phyloP scores from a whole-genome alignment of 2,888 invertebrate genomes.

The Stenchaetothrips biformis region DNA sequence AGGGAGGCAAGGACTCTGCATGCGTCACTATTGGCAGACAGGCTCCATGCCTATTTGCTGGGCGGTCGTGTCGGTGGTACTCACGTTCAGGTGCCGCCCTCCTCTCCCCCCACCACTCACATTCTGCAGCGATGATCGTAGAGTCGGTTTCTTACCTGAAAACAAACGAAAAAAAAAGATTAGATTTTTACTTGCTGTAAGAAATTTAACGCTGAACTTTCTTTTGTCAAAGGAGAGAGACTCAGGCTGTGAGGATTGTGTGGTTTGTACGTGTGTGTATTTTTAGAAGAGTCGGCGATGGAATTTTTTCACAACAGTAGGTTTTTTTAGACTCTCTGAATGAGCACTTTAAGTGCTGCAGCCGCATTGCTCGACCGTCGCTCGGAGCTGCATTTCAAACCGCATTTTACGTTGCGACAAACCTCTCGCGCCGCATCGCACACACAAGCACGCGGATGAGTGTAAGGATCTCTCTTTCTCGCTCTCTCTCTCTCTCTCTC shows the following conservation, averaged over 20 bases:
- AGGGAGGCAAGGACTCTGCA: constrained; percentile 1
- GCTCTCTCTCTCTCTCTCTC: not conserved
- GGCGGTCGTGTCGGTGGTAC: not conserved
- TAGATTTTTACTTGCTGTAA: not conserved
- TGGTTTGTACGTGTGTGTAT: not conserved
- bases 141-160: not conserved
- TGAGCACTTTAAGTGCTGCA: not conserved
- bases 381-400: constrained; percentile 10
- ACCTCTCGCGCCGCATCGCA: constrained; percentile 1
- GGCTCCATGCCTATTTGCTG: not conserved
- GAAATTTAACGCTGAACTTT: not conserved
- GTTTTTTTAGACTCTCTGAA: not conserved
- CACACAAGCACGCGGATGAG: not conserved
- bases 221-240: not conserved
- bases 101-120: not conserved
- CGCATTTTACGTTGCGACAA: constrained; percentile 23
- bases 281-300: not conserved
- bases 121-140: not conserved
- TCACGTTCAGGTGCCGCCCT: not conserved
- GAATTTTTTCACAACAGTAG: not conserved
- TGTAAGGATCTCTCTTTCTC: not conserved
- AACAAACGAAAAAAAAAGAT: not conserved
- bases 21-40: constrained; percentile 8
- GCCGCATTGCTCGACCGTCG: not conserved
- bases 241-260: not conserved